phyloP scores from a whole-genome alignment of 2,797 vertebrate genomes.

The Melopsittacus undulatus region DNA sequence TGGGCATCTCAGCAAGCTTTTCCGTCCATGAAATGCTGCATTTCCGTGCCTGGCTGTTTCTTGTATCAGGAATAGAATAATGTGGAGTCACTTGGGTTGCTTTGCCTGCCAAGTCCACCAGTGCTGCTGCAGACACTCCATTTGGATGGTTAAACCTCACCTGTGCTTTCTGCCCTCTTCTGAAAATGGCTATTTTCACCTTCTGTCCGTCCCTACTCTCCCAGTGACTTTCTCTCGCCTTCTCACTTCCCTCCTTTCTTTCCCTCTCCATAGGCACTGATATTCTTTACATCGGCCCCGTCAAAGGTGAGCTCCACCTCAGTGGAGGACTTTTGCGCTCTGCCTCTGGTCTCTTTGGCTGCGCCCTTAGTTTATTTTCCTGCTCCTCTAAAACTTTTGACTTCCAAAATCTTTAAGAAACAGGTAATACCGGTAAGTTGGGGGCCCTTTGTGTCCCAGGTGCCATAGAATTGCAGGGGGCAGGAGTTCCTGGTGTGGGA shows the following conservation, averaged over 20 bases:
- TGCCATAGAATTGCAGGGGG: not conserved
- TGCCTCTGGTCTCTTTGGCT: conserved; percentile 69
- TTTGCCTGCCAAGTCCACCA: conserved; percentile 32
- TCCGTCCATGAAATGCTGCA: not conserved
- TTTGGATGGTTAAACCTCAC: conserved; percentile 1
- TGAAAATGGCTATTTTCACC: not conserved
- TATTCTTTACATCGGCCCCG: conserved; percentile 99
- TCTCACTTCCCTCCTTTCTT: conserved; percentile 82
- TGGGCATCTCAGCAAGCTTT: conserved; percentile 36
- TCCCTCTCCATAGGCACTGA: conserved; percentile 92
- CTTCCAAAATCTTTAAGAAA: conserved; percentile 42
- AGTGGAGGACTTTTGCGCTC: conserved; percentile 59
- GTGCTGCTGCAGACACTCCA: not conserved
- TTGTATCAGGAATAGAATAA: not conserved
- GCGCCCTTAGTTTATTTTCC: conserved; percentile 65
- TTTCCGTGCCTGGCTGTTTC: not conserved
- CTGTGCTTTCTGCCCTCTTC: not conserved
- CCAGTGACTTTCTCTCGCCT: conserved; percentile 73
- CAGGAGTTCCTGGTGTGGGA: not conserved
- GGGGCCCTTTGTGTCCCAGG: not conserved
- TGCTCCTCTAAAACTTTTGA: conserved; percentile 65
- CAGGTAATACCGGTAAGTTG: conserved; percentile 50
- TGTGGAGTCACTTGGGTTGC: not conserved
- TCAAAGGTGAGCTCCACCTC: conserved; percentile 95
- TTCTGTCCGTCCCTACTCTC: conserved; percentile 70